Conservation (phyloP, 1,140 invertebrate species). For the Formica selysi region DNA sequence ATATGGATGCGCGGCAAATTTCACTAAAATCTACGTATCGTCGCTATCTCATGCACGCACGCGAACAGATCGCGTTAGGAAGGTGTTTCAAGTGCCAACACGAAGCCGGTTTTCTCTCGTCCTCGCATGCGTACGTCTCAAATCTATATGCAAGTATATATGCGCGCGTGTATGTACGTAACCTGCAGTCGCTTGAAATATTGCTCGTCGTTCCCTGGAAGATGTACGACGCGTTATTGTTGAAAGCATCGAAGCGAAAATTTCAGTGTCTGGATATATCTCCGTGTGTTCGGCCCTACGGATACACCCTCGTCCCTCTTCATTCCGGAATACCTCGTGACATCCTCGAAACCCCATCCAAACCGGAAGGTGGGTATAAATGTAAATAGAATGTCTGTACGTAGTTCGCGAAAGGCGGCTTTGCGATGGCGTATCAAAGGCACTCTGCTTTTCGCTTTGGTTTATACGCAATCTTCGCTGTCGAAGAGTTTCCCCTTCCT, state of each 20-base stretch:
- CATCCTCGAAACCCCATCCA: conserved; percentile 72
- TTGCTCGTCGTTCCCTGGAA: conserved; percentile 83
- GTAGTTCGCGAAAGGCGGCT: conserved; percentile 78
- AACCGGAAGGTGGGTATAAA: conserved; percentile 80
- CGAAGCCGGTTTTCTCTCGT: conserved; percentile 48
- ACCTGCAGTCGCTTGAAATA: conserved; percentile 83
- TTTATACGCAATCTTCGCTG: conserved; percentile 66
- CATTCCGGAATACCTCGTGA: conserved; percentile 63
- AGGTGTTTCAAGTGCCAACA: conserved; percentile 49
- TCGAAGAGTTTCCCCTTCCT: conserved; percentile 58
- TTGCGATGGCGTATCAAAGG: conserved; percentile 80
- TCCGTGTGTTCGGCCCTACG: conserved; percentile 70
- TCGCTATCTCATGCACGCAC: conserved; percentile 50
- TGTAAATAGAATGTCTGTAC: conserved; percentile 83
- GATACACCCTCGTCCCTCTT: conserved; percentile 64
- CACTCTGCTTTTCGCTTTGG: conserved; percentile 67
- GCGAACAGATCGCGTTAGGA: conserved; percentile 59
- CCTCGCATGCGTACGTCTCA: conserved; percentile 47
- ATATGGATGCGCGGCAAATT: conserved; percentile 62
- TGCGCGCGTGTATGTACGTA: conserved; percentile 40
- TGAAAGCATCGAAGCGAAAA: conserved; percentile 84
- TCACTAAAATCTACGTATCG: conserved; percentile 57
- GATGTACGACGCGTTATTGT: conserved; percentile 85
- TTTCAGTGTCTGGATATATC: conserved; percentile 83
- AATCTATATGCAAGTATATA: background rate